Conservation (phyloP, 2,113 vertebrate species). For the Oncorhynchus clarkii region DNA sequence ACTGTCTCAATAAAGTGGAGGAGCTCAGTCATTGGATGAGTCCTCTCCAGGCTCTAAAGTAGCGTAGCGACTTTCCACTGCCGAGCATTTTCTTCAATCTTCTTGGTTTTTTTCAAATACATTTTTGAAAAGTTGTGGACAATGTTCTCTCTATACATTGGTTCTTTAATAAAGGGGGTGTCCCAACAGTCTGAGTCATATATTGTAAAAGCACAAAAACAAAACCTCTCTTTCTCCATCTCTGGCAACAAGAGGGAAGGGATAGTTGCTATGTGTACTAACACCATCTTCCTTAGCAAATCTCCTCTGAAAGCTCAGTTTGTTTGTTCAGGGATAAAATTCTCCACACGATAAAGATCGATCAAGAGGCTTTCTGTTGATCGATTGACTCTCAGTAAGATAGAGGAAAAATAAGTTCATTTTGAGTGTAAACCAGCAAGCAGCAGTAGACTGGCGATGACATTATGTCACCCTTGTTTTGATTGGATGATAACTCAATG, state of each 20-base stretch:
- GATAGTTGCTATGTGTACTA: slow-evolving; percentile 70
- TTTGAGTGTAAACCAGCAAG: slow-evolving; percentile 74
- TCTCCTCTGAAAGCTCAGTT: slow-evolving; percentile 58
- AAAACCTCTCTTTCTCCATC: slow-evolving; percentile 60
- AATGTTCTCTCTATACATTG: slow-evolving; percentile 71
- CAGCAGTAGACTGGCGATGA: slow-evolving; percentile 84
- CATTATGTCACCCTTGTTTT: slow-evolving; percentile 65
- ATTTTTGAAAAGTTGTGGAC: slow-evolving; percentile 69
- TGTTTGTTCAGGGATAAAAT: neutral
- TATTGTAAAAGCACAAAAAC: slow-evolving; percentile 83
- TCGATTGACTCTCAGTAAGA: slow-evolving; percentile 61
- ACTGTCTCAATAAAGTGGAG: slow-evolving; percentile 61
- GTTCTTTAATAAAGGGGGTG: slow-evolving; percentile 76
- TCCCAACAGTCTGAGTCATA: slow-evolving; percentile 73
- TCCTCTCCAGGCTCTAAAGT: slow-evolving; percentile 72
- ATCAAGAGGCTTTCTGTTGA: no score
- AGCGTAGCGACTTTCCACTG: slow-evolving; percentile 61
- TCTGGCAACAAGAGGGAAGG: slow-evolving; percentile 55
- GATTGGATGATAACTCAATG: slow-evolving; percentile 42
- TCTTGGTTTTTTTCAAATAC: slow-evolving; percentile 68
- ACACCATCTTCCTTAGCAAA: slow-evolving; percentile 57
- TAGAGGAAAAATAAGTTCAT: slow-evolving; percentile 23
- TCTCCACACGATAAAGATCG: no score
- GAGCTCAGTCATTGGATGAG: slow-evolving; percentile 15
- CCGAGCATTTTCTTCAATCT: slow-evolving; percentile 62